Base-by-base conservation (phyloP, 1,140 invertebrate species). In the Tenebrio molitor region DNA sequence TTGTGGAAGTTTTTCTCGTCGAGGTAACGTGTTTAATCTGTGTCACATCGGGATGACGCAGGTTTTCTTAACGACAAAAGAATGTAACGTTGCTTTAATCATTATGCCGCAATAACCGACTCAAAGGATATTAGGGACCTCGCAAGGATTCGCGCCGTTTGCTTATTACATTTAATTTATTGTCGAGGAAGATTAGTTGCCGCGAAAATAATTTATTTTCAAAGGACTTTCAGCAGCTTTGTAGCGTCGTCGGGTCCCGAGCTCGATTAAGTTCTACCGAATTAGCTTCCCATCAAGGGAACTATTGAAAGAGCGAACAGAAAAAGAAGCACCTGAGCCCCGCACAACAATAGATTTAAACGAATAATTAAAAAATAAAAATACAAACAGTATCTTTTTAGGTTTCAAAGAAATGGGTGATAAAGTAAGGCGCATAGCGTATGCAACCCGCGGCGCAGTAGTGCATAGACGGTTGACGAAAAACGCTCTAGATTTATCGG, bases 1-100 rank as follows among this genome's bases (percentile, higher is more conserved):
- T 39, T 39, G 36, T 39, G n/a, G 19, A 58, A 58, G 23, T 25
- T 58, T 58, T 58, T 58, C 23, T 6, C 23, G 12, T 7, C 10
- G 50, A 65, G 39, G 21, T 12, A 39, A 72, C 71, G 71, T 72
- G 71, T 62, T 44, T 72, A 72, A 72, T 72, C 71, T 72, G n/a
- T 62, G 44, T 63, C 42, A 72, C 71, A 72, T 69, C 63, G 25
- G 8, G 19, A 58, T 67, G 71, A 68, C 63, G 65, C 8, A 2
- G 65, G n/a, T 15, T 34, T 58, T 29, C 50, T 58, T 58, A 58
- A 58, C 50, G 50, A 58, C 50, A 58, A 58, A 58, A 58, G 50
- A 58, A 58, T 58, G 21, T n/a, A 29, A 50, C 21, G 50, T 29
- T 58, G 50, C 50, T 58, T 58, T 58, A 21, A 58, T 58, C 23